Percentiles rank a stretch among this genome's conserved stretches.
Evolutionary conservation across 2,888 invertebrate species (phyloP).

Genomic region (Ochropleura plecta): DNA sequence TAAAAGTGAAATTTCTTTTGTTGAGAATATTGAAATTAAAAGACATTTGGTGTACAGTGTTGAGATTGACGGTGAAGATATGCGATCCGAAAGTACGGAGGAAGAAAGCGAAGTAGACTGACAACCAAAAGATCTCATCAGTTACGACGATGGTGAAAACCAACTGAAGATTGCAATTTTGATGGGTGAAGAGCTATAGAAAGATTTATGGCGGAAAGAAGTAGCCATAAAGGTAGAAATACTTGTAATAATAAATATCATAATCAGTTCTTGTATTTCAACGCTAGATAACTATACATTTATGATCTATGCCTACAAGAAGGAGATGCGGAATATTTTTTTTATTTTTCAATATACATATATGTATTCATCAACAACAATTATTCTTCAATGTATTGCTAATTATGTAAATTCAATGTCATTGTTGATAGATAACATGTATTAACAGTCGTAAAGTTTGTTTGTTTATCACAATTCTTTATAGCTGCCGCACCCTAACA

Average conservation of each 20-base stretch:
- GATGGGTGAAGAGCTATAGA: slow-evolving; percentile 29
- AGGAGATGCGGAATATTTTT: too few relatives aligned
- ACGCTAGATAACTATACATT: neutral
- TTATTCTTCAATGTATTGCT: neutral
- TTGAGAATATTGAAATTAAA: slow-evolving; percentile 65
- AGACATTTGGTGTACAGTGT: slow-evolving; percentile 56
- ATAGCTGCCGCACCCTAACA: slow-evolving; percentile 45
- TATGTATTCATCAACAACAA: neutral
- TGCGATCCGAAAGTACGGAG: slow-evolving; percentile 57
- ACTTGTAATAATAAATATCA: slow-evolving; percentile 4
- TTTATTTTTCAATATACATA: too few relatives aligned
- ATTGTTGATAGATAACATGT: slow-evolving; percentile 35
- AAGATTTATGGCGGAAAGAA: slow-evolving; percentile 21
- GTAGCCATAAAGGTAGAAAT: neutral
- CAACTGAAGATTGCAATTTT: slow-evolving; percentile 30
- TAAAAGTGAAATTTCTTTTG: slow-evolving; percentile 70
- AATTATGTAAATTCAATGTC: slow-evolving; percentile 32
- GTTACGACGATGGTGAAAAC: slow-evolving; percentile 43
- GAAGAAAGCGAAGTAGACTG: slow-evolving; percentile 59
- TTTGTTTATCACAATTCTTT: slow-evolving; percentile 55
- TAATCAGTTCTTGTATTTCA: neutral
- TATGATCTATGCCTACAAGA: neutral
- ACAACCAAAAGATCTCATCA: slow-evolving; percentile 54
- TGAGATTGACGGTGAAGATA: slow-evolving; percentile 63
- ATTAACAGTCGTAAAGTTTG: slow-evolving; percentile 33